These are phyloP conservation scores for Orchestes rusci DNA, from an alignment of 2,888 invertebrate species.

Conservation along the genomic window DNA sequence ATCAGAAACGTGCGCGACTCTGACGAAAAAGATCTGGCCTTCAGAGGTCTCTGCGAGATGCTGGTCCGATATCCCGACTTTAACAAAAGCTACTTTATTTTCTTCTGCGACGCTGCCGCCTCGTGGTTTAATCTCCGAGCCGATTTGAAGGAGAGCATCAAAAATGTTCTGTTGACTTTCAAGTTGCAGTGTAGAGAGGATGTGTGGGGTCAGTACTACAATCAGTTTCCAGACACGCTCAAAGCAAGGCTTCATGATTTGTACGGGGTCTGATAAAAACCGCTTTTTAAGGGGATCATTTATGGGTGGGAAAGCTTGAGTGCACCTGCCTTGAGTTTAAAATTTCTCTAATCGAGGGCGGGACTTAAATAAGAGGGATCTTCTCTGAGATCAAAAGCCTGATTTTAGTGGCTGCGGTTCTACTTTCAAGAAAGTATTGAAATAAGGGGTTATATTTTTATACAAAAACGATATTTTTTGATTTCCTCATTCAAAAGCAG, in stretches of 20 bases:
- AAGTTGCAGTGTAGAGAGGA: conserved; percentile 94
- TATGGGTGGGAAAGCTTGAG: conserved; percentile 40
- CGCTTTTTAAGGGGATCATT: conserved; percentile 7
- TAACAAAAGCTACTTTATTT: conserved; percentile 94
- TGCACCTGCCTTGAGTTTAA: conserved; percentile 39
- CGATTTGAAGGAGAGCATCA: conserved; percentile 93
- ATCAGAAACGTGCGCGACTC: conserved; percentile 97
- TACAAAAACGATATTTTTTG: too few relatives aligned
- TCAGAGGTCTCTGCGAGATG: conserved; percentile 98
- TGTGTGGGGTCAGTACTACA: conserved; percentile 92
- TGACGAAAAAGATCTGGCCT: conserved; percentile 98
- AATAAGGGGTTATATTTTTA: too few relatives aligned
- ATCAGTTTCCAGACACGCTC: conserved; percentile 91
- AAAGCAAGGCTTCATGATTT: conserved; percentile 80
- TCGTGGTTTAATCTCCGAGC: conserved; percentile 82
- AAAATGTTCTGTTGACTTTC: conserved; percentile 87
- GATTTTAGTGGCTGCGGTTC: too few relatives aligned
- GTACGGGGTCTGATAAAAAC: conserved; percentile 48
- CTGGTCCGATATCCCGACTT: conserved; percentile 94
- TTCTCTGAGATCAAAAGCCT: too few relatives aligned
- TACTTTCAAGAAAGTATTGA: too few relatives aligned
- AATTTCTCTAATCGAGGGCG: conserved; percentile 35
- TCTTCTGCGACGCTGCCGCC: conserved; percentile 98
- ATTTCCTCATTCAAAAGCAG: too few relatives aligned
- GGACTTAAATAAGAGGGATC: conserved; percentile 29